A percentile compares a stretch with the other conserved stretches of the same genome.
phyloP scores from a whole-genome alignment of 2,888 invertebrate genomes.

The Schizotus pectinicornis region DNA sequence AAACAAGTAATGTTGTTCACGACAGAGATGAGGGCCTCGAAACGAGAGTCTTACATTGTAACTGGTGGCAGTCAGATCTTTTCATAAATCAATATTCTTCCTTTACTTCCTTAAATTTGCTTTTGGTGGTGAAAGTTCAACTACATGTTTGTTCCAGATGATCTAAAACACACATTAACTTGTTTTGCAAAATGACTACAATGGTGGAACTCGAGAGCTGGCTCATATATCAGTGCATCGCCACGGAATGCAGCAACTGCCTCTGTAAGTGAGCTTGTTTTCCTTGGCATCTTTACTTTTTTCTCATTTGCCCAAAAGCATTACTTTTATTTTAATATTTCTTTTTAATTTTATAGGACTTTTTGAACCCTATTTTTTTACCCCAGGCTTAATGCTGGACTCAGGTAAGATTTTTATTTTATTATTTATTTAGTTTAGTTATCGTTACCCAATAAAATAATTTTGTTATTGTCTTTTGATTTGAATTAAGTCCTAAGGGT shows the following conservation, averaged over 20 bases:
- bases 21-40: too few species aligned
- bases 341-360: conserved; percentile 57
- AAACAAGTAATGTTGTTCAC: too few species aligned
- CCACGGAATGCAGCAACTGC: conserved; percentile 71
- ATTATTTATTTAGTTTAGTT: conserved; percentile 7
- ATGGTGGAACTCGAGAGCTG: conserved; percentile 73
- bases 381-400: conserved; percentile 28
- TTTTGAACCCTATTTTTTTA: conserved; percentile 31
- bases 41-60: too few species aligned
- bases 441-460: too few species aligned
- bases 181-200: conserved; percentile 51
- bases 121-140: neutral
- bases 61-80: too few species aligned
- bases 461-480: too few species aligned
- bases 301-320: conserved; percentile 27
- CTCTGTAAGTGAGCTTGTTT: conserved; percentile 64
- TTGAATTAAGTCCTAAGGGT: too few species aligned
- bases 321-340: conserved; percentile 54
- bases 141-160: conserved; percentile 20
- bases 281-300: conserved; percentile 38
- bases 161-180: conserved; percentile 3
- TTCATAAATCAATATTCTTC: too few species aligned
- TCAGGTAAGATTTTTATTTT: conserved; percentile 23
- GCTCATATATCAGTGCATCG: conserved; percentile 73
- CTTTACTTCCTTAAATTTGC: too few species aligned